phyloP scores from a whole-genome alignment of 92 coral and sea anemone genomes.

The Plumapathes pennacea region DNA sequence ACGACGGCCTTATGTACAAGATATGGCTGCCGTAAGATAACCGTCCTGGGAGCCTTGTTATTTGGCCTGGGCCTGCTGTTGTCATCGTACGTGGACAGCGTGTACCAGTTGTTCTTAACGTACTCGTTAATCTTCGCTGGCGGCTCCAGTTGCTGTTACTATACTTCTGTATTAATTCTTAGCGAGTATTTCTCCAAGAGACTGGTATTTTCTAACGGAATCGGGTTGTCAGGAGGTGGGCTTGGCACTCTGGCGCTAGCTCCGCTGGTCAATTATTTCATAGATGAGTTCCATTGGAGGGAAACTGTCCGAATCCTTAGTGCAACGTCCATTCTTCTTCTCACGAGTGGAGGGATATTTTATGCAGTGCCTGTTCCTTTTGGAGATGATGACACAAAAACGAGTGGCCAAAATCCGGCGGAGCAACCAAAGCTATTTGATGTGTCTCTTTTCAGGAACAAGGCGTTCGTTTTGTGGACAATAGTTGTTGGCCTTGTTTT shows the following conservation, averaged over 20 bases:
- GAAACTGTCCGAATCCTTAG: slow-evolving; percentile 68
- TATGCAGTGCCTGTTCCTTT: slow-evolving; percentile 50
- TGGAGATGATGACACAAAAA: slow-evolving; percentile 19
- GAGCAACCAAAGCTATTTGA: slow-evolving; percentile 38
- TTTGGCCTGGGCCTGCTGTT: slow-evolving; percentile 60
- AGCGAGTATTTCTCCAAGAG: slow-evolving; percentile 65
- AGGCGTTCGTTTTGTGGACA: slow-evolving; percentile 73
- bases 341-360: slow-evolving; percentile 65
- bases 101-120: slow-evolving; percentile 65
- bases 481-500: slow-evolving; percentile 63
- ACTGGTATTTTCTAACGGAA: slow-evolving; percentile 81
- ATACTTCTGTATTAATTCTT: slow-evolving; percentile 64
- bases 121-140: slow-evolving; percentile 64
- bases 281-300: slow-evolving; percentile 72
- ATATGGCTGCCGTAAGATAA: slow-evolving; percentile 53
- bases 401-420: slow-evolving; percentile 14
- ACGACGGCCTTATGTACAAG: slow-evolving; percentile 45
- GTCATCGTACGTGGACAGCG: slow-evolving; percentile 51
- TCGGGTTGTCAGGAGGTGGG: slow-evolving; percentile 91
- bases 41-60: slow-evolving; percentile 57
- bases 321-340: slow-evolving; percentile 47
- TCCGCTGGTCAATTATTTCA: slow-evolving; percentile 63
- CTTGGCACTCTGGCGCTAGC: slow-evolving; percentile 81
- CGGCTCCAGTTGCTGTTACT: slow-evolving; percentile 73
- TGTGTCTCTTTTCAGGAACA: slow-evolving; percentile 65